These are phyloP conservation scores for Pseudoatta argentina DNA, from an alignment of 1,140 invertebrate species.

Conservation along the genomic window DNA sequence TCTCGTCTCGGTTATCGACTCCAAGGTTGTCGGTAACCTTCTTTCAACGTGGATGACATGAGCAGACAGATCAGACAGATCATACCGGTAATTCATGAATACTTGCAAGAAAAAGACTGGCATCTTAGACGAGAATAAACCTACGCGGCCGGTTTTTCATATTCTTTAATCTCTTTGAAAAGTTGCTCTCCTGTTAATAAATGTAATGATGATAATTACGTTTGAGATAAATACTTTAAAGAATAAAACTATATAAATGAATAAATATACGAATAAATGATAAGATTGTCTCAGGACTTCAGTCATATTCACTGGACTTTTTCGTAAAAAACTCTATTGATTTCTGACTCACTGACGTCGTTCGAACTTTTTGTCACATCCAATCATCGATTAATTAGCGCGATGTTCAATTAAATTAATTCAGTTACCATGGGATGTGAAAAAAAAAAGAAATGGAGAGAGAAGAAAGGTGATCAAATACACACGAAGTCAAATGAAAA, in stretches of 20 bases:
- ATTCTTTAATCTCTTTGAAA: background rate
- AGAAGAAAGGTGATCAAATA: background rate
- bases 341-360: background rate
- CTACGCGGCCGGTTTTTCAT: background rate
- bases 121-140: background rate
- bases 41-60: conserved; percentile 11
- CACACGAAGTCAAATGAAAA: conserved; percentile 15
- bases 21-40: conserved; percentile 12
- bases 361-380: background rate
- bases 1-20: conserved; percentile 40
- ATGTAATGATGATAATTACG: background rate
- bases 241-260: background rate
- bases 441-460: background rate
- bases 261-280: background rate
- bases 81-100: conserved; percentile 23
- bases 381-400: conserved; percentile 55
- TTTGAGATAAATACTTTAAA: background rate
- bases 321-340: conserved; percentile 18
- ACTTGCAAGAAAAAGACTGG: conserved; percentile 10
- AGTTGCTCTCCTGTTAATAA: background rate
- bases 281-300: background rate
- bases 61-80: conserved; percentile 3
- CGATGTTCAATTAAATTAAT: conserved; percentile 51
- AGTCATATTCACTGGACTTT: background rate
- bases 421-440: conserved; percentile 12